Evolutionary conservation across 2,113 vertebrate genomes (phyloP), one percentile per base, ranked within the genome.

Genomic region (Xiphophorus couchianus): DNA sequence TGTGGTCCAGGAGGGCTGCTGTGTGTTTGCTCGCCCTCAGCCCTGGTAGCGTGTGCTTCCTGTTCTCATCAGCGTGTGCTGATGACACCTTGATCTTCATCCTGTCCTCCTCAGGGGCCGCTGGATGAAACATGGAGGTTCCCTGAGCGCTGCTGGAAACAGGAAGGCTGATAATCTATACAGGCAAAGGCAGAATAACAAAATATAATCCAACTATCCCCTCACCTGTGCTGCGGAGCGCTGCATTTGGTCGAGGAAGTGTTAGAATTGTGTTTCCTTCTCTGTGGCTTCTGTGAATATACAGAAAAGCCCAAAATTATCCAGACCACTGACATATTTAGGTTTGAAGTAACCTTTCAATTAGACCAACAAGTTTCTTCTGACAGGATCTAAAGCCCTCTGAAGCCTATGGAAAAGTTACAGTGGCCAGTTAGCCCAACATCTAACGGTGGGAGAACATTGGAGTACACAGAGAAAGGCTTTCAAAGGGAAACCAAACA

Each of bases 251-350:
- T 39, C 0, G 71, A 69, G 17, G 70, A 14, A 9, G 6, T 71
- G 25, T 67, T 83, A 0, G 84, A 4, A 54, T 86, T 92, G 54
- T 86, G 80, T 73, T 81, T 88, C 51, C 83, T 78, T 89, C 86
- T 85, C 0, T 71, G 82, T 66, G 78, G 71, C 61, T 37, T 84
- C 91, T 91, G 63, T 6, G 17, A 48, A 48, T 48, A 19, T 48
- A 48, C 44, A 48, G 44, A 19, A 19, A 19, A 48, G 44, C 1
- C 44, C 44, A 19, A 22, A 68, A 73, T 75, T 1, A 81, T 5
- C 66, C 1, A 74, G 12, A 29, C n/a, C 15, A 15, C 12, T 30
- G 27, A 30, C n/a, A 30, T 13, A 62, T 29, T 15, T 29, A 62
- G 28, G 11, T 15, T 48, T 6, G 17, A 48, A 19, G 14, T 48